phyloP scores from a whole-genome alignment of 1,140 invertebrate species.

The Geopemphigus sp. region DNA sequence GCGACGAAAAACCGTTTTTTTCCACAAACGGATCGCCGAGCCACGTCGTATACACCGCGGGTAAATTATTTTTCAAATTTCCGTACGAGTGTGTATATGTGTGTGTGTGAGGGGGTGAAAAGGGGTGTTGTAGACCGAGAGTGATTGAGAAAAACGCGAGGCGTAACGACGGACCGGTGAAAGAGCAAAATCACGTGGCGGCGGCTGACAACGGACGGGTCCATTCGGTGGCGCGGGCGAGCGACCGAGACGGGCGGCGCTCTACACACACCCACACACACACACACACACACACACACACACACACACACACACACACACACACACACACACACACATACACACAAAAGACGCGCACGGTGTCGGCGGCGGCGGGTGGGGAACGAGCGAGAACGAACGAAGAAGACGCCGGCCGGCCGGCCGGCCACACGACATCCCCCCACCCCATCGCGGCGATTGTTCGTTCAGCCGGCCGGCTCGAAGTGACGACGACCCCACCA shows the following conservation, averaged over 20 bases:
- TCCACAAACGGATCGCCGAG: too few relatives aligned
- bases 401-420: conserved; percentile 47
- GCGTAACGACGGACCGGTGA: too few relatives aligned
- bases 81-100: too few relatives aligned
- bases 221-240: background rate
- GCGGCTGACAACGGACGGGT: background rate
- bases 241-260: background rate
- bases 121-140: too few relatives aligned
- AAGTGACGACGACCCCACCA: conserved; percentile 14
- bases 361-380: background rate
- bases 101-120: too few relatives aligned
- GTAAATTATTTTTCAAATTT: background rate
- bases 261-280: too few relatives aligned
- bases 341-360: background rate
- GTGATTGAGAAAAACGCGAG: too few relatives aligned
- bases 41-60: background rate
- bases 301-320: too few relatives aligned
- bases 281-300: too few relatives aligned
- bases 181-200: conserved; percentile 25
- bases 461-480: background rate
- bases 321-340: too few relatives aligned
- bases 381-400: background rate
- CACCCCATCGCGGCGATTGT: conserved; percentile 15
- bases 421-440: conserved; percentile 31
- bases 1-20: background rate